Evolutionary conservation across 1,140 invertebrate species (phyloP).

Genomic region (Brachionus rotundiformis): DNA sequence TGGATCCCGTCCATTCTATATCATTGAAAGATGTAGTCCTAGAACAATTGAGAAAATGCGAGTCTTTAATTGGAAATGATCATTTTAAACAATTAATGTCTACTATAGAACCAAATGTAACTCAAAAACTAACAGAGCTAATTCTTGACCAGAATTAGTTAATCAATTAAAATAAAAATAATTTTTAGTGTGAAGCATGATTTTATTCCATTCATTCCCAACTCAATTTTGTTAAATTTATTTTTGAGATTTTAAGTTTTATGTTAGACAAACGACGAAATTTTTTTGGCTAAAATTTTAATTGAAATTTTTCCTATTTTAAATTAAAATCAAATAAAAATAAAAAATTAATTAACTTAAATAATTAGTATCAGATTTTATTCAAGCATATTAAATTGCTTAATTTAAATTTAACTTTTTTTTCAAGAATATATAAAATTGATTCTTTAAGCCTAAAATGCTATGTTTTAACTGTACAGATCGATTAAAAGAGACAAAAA

Average conservation of each 20-base stretch:
- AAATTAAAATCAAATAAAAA: neutral
- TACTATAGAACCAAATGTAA: conserved; percentile 57
- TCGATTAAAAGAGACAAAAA: conserved; percentile 31
- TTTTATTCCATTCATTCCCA: neutral
- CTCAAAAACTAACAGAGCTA: conserved; percentile 55
- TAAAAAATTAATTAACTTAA: neutral
- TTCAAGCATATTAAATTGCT: conserved; percentile 26
- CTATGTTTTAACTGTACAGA: conserved; percentile 15
- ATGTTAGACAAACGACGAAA: neutral
- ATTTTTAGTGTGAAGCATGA: neutral
- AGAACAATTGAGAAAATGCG: conserved; percentile 70
- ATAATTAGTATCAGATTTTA: no score
- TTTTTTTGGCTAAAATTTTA: conserved; percentile 16
- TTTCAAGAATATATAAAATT: neutral
- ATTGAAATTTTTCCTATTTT: conserved; percentile 32
- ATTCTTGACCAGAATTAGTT: neutral
- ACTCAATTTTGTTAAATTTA: conserved; percentile 18
- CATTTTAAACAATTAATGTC: conserved; percentile 57
- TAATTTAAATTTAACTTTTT: neutral
- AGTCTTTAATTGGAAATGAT: conserved; percentile 64
- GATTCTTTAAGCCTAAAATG: neutral
- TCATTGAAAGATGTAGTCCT: conserved; percentile 72
- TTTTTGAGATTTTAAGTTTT: conserved; percentile 31
- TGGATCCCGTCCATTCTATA: conserved; percentile 74
- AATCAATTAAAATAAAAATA: neutral